Base-by-base conservation (phyloP, 2,113 vertebrate genomes). In the Sphaerodactylus townsendi region DNA sequence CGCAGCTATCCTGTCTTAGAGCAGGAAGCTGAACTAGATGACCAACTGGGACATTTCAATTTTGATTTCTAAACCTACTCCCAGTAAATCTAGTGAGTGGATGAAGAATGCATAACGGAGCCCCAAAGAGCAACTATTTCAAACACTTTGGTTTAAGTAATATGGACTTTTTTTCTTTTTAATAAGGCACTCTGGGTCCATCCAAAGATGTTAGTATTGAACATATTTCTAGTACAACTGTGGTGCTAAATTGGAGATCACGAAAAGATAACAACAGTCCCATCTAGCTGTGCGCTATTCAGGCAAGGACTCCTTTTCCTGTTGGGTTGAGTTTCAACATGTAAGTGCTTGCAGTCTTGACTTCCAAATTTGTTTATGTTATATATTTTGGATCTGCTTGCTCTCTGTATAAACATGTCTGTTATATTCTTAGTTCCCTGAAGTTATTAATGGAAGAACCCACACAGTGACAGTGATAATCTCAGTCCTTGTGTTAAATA, bases 201-300 rank as follows among this genome's bases (percentile, higher is more conserved):
- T 98, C 98, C 84, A 97, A 97, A 94, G 97, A 96, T 92, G 95
- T 99, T 90, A 95, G 94, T 91, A 98, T 99, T 86, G 97, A 98
- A 83, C 96, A 97, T 83, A 94, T 99, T 94, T 98, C 97, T 85
- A 98, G 97, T 93, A 98, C 96, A 59, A 98, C 97, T 78, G 97
- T 96, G 46, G 95, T 97, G 79, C 93, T 99, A 65, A 98, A 97
- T 91, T 99, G 99, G 98, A 97, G 96, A 95, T 95, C 97, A 33
- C 98, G 98, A 83, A 93, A 93, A 74, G 98, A 98, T 93, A 99
- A 99, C 91, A 99, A 99, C 92, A 99, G 98, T 91, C 98, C 99
- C 93, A 96, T 99, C 94, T 98, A 97, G 25, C 96, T 97, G 79
- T 98, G 98, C 94, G 96, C 95, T 1, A 87, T 99, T 87, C 98